Evolutionary conservation across 2,888 invertebrate species (phyloP).

Genomic region (Pollenia labialis): DNA sequence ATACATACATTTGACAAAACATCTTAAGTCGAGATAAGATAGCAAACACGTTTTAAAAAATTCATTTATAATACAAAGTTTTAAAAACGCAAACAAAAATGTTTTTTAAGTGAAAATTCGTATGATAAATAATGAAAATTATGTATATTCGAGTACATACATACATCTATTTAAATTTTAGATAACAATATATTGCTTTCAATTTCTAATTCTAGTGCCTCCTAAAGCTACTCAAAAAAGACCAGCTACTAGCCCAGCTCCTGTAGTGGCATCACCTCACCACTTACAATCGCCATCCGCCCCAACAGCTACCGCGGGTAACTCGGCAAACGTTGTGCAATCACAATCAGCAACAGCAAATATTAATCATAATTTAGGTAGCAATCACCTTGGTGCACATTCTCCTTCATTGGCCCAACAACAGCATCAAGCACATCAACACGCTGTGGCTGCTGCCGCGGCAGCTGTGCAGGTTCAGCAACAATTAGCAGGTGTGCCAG

Average conservation of each 20-base stretch:
- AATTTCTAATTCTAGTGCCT: slow-evolving; percentile 79
- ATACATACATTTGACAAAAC: no score
- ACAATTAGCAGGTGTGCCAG: slow-evolving; percentile 79
- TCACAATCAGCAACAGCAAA: slow-evolving; percentile 73
- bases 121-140: no score
- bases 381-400: slow-evolving; percentile 82
- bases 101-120: no score
- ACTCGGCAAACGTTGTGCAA: slow-evolving; percentile 70
- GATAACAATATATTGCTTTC: background rate
- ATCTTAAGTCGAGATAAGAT: no score
- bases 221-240: slow-evolving; percentile 84
- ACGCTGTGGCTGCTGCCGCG: slow-evolving; percentile 81
- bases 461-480: slow-evolving; percentile 78
- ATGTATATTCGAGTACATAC: no score
- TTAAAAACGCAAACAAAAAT: no score
- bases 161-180: no score
- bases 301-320: slow-evolving; percentile 69
- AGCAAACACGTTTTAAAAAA: no score
- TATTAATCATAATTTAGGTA: slow-evolving; percentile 79
- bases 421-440: slow-evolving; percentile 79
- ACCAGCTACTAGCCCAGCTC: slow-evolving; percentile 83
- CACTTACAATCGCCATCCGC: slow-evolving; percentile 82
- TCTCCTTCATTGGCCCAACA: slow-evolving; percentile 80
- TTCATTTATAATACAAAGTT: no score
- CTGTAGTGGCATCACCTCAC: slow-evolving; percentile 82